Percentiles rank a stretch among this genome's conserved stretches.
These are phyloP conservation scores for Deladenus siricidicola DNA, from an alignment of 2,888 invertebrate genomes.

Conservation along the genomic window DNA sequence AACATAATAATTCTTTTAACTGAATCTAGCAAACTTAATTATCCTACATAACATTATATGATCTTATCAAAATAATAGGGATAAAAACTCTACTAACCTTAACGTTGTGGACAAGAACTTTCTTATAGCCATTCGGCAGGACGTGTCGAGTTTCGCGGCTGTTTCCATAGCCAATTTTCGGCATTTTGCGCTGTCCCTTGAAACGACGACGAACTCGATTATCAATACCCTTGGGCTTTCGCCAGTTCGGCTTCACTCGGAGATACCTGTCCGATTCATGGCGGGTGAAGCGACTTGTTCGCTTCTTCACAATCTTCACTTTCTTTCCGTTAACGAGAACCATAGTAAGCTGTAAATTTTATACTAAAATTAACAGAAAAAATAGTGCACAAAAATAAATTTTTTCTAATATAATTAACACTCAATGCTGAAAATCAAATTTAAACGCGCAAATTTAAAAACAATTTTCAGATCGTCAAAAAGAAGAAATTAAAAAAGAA, in stretches of 20 bases:
- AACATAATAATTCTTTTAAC: no score
- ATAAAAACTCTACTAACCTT: constrained; percentile 64
- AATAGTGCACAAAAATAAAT: background rate
- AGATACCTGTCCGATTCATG: constrained; percentile 83
- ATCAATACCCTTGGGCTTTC: constrained; percentile 99
- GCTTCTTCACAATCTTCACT: constrained; percentile 86
- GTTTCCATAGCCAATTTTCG: constrained; percentile 96
- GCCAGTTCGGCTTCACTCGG: constrained; percentile 66
- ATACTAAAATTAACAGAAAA: constrained; percentile 62
- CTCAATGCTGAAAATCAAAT: no score
- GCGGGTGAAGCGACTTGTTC: constrained; percentile 93
- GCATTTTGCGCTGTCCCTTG: constrained; percentile 98
- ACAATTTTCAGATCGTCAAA: no score
- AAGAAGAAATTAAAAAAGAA: no score
- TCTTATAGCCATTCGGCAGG: constrained; percentile 93
- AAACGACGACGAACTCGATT: constrained; percentile 97
- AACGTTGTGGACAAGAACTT: constrained; percentile 81
- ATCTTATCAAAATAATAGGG: no score
- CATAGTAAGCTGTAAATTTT: constrained; percentile 33
- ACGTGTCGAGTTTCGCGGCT: constrained; percentile 88
- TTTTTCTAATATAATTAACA: no score
- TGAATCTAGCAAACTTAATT: no score
- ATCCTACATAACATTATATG: no score
- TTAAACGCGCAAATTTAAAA: no score
- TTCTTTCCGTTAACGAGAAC: constrained; percentile 60